These are phyloP conservation scores for Scomber japonicus DNA, from an alignment of 2,113 vertebrate genomes.

Conservation along the genomic window DNA sequence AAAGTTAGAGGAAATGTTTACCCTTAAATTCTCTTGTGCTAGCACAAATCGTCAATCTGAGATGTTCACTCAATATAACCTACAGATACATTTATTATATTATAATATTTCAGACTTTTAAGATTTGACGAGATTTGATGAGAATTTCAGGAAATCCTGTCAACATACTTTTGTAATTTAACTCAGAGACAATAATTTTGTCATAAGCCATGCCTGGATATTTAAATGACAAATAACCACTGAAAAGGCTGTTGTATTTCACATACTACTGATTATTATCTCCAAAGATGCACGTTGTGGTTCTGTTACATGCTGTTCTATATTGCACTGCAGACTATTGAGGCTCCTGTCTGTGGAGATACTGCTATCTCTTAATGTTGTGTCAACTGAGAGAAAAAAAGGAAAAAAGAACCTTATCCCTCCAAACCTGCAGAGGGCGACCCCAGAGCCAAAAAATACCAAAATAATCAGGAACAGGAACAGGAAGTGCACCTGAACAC, in stretches of 20 bases:
- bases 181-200: background rate
- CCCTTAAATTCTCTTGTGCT: background rate
- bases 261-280: slow-evolving; percentile 14
- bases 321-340: background rate
- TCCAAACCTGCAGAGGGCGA: too few species aligned
- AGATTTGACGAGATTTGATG: background rate
- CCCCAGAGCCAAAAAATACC: too few species aligned
- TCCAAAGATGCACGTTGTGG: slow-evolving; percentile 8
- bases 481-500: too few species aligned
- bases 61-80: background rate
- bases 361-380: slow-evolving; percentile 23
- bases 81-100: background rate
- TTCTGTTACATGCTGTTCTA: background rate
- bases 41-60: background rate
- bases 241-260: background rate
- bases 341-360: slow-evolving; percentile 16
- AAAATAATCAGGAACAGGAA: too few species aligned
- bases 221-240: background rate
- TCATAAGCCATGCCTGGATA: background rate
- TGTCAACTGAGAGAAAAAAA: too few species aligned
- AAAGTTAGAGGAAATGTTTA: background rate
- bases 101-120: background rate
- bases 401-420: too few species aligned
- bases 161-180: too few species aligned
- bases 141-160: too few species aligned